Evolutionary conservation across 2,797 vertebrate genomes (phyloP).

Genomic region (Oreonectes daqikongensis): DNA sequence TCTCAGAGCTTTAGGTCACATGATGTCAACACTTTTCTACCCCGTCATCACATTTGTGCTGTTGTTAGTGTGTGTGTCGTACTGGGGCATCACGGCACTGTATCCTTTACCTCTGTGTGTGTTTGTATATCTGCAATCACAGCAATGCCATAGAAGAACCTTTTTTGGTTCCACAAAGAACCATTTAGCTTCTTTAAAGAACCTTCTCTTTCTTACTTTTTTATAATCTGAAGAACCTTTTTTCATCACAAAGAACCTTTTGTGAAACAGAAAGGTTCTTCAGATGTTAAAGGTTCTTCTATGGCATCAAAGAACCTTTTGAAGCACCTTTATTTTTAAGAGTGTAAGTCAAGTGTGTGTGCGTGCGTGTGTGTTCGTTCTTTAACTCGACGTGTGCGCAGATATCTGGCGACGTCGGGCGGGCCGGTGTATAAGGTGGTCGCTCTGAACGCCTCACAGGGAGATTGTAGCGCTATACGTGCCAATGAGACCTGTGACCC

Average conservation of each 20-base stretch:
- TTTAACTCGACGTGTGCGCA: constrained; percentile 56
- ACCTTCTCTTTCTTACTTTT: too few relatives aligned
- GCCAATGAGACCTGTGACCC: constrained; percentile 77
- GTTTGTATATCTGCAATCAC: too few relatives aligned
- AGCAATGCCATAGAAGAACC: too few relatives aligned
- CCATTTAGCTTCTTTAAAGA: too few relatives aligned
- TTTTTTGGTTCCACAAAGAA: too few relatives aligned
- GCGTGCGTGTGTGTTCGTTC: not conserved
- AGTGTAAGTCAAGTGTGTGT: not conserved
- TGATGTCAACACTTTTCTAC: constrained; percentile 85
- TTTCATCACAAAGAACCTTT: too few relatives aligned
- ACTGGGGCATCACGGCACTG: constrained; percentile 87
- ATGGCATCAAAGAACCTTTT: too few relatives aligned
- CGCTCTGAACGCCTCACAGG: constrained; percentile 65
- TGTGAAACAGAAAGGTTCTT: too few relatives aligned
- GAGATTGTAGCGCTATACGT: constrained; percentile 61
- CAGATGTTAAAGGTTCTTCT: too few relatives aligned
- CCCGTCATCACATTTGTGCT: constrained; percentile 88
- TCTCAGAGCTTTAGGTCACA: constrained; percentile 83
- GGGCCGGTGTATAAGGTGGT: constrained; percentile 78
- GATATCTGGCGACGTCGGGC: constrained; percentile 90
- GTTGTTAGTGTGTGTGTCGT: constrained; percentile 83
- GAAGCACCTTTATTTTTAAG: too few relatives aligned
- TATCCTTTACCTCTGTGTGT: too few relatives aligned
- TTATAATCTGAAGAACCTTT: too few relatives aligned